Conservation (phyloP, 2,113 vertebrate species). For the Apteryx owenii region DNA sequence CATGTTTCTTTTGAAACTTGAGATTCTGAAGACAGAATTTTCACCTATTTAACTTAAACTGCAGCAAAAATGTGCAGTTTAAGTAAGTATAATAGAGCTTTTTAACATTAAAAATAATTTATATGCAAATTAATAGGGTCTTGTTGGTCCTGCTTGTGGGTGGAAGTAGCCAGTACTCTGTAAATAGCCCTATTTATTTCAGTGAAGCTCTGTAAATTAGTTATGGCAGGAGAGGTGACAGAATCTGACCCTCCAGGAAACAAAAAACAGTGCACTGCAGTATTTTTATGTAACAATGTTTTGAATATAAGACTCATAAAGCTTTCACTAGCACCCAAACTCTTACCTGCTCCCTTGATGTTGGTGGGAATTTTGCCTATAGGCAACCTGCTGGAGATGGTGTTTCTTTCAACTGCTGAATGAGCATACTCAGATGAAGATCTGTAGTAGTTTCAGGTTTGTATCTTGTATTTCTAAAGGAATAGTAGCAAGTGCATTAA, state of each 20-base stretch:
- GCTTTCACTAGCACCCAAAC: neutral
- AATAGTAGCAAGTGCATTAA: neutral
- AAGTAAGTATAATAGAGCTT: neutral
- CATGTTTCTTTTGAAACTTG: conserved; percentile 47
- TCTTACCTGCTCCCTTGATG: neutral
- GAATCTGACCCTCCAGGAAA: neutral
- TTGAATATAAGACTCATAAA: neutral
- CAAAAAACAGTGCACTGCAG: neutral
- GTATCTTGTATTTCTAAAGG: neutral
- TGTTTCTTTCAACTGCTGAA: neutral
- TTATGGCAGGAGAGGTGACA: neutral
- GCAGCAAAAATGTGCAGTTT: rapidly evolving
- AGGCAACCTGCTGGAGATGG: neutral
- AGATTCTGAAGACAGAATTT: conserved; percentile 37
- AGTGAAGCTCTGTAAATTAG: neutral
- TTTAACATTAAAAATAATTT: neutral
- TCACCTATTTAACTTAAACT: neutral
- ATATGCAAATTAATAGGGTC: neutral
- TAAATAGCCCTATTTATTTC: neutral
- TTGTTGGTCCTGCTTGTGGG: neutral
- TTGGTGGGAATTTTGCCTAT: neutral
- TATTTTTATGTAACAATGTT: neutral
- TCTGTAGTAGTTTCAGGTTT: neutral
- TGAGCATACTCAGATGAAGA: neutral
- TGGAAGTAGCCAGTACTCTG: neutral